phyloP scores from a whole-genome alignment of 2,113 vertebrate species.

The Scortum barcoo region DNA sequence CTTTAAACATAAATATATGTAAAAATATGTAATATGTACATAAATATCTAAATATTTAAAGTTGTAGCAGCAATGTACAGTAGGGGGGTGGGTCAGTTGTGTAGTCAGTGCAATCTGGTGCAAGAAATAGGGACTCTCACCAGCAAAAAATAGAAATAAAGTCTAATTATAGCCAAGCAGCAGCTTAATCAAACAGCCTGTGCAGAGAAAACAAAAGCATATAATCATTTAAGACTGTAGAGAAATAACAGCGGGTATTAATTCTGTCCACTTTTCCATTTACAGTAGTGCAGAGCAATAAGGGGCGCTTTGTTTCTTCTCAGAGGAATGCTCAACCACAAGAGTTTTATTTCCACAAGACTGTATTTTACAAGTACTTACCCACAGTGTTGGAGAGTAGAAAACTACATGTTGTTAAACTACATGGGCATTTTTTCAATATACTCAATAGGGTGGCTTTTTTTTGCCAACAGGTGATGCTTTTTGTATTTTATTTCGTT shows the following conservation, averaged over 20 bases:
- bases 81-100: no score
- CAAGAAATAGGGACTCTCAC: neutral
- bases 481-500: no score
- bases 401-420: no score
- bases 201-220: conserved; percentile 1
- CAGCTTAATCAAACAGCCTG: conserved; percentile 3
- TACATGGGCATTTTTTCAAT: no score
- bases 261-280: neutral
- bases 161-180: neutral
- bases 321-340: neutral
- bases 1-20: no score
- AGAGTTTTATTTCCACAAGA: neutral
- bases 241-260: conserved; percentile 2
- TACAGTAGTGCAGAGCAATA: neutral
- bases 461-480: no score
- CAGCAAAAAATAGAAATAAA: neutral
- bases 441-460: no score
- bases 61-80: no score
- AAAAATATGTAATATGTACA: no score
- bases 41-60: no score
- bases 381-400: no score
- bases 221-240: neutral
- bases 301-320: neutral
- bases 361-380: neutral
- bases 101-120: no score